Percentiles rank a stretch among this genome's conserved stretches.
phyloP scores from a whole-genome alignment of 2,888 invertebrate genomes.

The Teleiodes luculella region DNA sequence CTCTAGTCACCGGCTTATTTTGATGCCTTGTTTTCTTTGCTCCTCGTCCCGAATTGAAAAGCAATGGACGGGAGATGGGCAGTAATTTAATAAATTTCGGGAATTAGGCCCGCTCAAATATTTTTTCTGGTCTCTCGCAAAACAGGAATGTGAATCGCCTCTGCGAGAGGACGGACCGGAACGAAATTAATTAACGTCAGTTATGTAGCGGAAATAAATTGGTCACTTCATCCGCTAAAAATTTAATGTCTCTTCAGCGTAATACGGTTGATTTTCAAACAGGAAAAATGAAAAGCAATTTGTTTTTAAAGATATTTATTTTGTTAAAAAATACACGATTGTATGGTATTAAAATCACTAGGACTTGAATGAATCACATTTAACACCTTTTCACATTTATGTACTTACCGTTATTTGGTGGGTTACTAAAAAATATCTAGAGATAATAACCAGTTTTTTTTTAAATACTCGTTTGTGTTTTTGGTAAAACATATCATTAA shows the following conservation, averaged over 20 bases:
- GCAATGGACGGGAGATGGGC: constrained; percentile 24
- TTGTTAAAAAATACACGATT: background rate
- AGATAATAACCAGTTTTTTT: too few relatives aligned
- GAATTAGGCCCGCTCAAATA: constrained; percentile 32
- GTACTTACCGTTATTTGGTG: background rate
- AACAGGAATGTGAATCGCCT: constrained; percentile 7
- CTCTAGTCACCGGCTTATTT: constrained; percentile 34
- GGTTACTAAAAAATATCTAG: background rate
- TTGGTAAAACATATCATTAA: too few relatives aligned
- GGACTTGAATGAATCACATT: too few relatives aligned
- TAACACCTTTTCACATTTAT: background rate
- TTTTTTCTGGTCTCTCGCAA: constrained; percentile 26
- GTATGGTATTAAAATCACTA: too few relatives aligned
- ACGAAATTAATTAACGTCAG: constrained; percentile 6
- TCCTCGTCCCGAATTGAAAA: constrained; percentile 26
- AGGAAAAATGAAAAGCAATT: background rate
- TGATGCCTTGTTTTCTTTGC: constrained; percentile 40
- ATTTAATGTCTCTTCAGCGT: background rate
- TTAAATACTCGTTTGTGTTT: too few relatives aligned
- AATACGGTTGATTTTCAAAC: background rate
- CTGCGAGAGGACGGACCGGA: background rate
- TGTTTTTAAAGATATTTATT: background rate
- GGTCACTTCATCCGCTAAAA: background rate
- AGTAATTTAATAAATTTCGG: constrained; percentile 40
- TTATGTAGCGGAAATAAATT: background rate